Evolutionary conservation across 2,113 vertebrate species (phyloP).

Genomic region (Crotalus tigris): DNA sequence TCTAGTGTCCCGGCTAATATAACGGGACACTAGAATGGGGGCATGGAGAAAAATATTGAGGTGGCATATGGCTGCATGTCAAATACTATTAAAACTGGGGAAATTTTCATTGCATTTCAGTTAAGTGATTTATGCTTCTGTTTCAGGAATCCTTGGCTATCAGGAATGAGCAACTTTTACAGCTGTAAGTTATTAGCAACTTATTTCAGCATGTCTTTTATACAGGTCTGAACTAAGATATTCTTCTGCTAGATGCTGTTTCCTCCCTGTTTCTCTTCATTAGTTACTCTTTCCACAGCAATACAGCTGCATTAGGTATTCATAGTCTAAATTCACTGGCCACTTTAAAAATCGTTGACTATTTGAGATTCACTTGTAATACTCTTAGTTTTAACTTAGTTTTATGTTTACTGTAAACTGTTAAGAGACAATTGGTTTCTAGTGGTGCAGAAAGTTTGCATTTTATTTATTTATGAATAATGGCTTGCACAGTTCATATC

Average conservation of each 20-base stretch:
- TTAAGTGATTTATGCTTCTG: not conserved
- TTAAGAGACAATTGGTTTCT: not conserved
- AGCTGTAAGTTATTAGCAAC: conserved; percentile 67
- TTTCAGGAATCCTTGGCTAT: conserved; percentile 69
- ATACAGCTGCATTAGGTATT: not conserved
- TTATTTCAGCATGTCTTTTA: not conserved
- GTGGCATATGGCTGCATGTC: not conserved
- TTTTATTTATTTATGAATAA: not conserved
- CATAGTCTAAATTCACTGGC: not conserved
- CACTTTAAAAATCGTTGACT: not conserved
- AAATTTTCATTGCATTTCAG: not conserved
- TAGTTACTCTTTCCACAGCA: not conserved
- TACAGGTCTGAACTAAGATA: not conserved
- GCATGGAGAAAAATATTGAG: not conserved
- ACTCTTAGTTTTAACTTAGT: not conserved
- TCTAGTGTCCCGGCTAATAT: too few species aligned
- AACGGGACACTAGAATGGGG: too few species aligned
- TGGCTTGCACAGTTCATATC: not conserved
- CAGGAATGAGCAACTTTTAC: conserved; percentile 70
- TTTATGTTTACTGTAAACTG: not conserved
- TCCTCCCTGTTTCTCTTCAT: not conserved
- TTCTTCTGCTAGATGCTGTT: not conserved
- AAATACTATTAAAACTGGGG: not conserved
- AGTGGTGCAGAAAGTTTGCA: not conserved
- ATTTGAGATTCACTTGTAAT: not conserved